phyloP scores from a whole-genome alignment of 2,797 vertebrate species.

The Sciaenops ocellatus region DNA sequence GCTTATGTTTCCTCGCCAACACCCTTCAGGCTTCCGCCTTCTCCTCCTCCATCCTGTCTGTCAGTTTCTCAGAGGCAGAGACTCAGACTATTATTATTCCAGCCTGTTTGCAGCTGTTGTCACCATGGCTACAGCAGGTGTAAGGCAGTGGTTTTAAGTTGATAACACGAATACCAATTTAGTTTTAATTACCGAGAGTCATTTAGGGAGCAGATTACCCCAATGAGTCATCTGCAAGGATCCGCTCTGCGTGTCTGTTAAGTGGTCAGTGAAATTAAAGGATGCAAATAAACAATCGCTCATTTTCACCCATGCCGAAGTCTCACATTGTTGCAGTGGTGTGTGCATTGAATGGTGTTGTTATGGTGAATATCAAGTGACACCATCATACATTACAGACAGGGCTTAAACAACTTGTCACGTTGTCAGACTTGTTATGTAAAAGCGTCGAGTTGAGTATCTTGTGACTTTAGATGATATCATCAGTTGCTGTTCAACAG shows the following conservation, averaged over 20 bases:
- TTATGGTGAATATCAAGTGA: conserved; percentile 23
- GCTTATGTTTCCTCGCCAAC: conserved; percentile 33
- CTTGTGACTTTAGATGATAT: conserved; percentile 1
- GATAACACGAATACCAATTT: conserved; percentile 77
- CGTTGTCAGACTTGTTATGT: conserved; percentile 26
- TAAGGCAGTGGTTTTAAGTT: conserved; percentile 72
- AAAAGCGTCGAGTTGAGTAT: conserved; percentile 8
- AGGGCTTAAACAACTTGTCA: not conserved
- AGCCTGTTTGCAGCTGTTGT: conserved; percentile 64
- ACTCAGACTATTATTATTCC: conserved; percentile 62
- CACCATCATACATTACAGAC: not conserved
- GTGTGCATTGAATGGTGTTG: conserved; percentile 25
- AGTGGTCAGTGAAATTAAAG: conserved; percentile 74
- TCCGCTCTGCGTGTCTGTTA: conserved; percentile 62
- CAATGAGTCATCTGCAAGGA: conserved; percentile 65
- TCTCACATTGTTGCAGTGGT: conserved; percentile 32
- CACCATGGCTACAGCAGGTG: conserved; percentile 77
- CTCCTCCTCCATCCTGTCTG: conserved; percentile 50
- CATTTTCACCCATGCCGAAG: conserved; percentile 30
- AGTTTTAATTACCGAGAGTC: conserved; percentile 76
- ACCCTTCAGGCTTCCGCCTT: conserved; percentile 47
- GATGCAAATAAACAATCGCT: conserved; percentile 65
- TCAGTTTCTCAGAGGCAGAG: conserved; percentile 40
- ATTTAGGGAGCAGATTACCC: conserved; percentile 74
- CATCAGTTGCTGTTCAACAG: conserved; percentile 13